Percentiles rank a stretch among this genome's conserved stretches.
Evolutionary conservation across 1,140 invertebrate species (phyloP).

Genomic region (Condylostylus longicornis): DNA sequence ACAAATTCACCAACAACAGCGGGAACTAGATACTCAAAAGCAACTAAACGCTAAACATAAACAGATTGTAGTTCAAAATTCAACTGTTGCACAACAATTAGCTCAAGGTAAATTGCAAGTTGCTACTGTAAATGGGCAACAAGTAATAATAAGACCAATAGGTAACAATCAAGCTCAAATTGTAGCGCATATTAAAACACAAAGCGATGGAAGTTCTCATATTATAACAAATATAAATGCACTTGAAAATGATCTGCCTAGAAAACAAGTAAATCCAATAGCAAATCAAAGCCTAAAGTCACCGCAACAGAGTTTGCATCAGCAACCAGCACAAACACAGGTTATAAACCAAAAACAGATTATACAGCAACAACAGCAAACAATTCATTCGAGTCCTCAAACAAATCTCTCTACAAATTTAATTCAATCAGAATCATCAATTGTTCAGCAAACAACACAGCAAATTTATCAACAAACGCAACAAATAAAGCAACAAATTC

Average conservation of each 20-base stretch:
- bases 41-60: constrained; percentile 28
- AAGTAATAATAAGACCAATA: constrained; percentile 57
- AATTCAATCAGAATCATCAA: constrained; percentile 7
- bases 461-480: constrained; percentile 12
- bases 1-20: constrained; percentile 17
- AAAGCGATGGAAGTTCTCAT: constrained; percentile 29
- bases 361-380: constrained; percentile 16
- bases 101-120: constrained; percentile 63
- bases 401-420: constrained; percentile 2
- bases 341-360: constrained; percentile 20
- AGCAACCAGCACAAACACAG: constrained; percentile 18
- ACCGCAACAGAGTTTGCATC: too few relatives aligned
- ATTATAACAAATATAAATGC: constrained; percentile 24
- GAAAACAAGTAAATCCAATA: constrained; percentile 9
- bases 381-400: background rate
- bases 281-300: constrained; percentile 15
- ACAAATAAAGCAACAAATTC: constrained; percentile 8
- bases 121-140: constrained; percentile 68
- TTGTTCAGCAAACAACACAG: background rate
- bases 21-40: constrained; percentile 16
- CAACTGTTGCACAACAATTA: constrained; percentile 56
- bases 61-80: constrained; percentile 61
- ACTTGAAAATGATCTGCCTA: constrained; percentile 16
- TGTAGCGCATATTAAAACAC: constrained; percentile 45
- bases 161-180: constrained; percentile 57